These are phyloP conservation scores for Resseliella maxima DNA, from an alignment of 2,888 invertebrate species.

Conservation along the genomic window DNA sequence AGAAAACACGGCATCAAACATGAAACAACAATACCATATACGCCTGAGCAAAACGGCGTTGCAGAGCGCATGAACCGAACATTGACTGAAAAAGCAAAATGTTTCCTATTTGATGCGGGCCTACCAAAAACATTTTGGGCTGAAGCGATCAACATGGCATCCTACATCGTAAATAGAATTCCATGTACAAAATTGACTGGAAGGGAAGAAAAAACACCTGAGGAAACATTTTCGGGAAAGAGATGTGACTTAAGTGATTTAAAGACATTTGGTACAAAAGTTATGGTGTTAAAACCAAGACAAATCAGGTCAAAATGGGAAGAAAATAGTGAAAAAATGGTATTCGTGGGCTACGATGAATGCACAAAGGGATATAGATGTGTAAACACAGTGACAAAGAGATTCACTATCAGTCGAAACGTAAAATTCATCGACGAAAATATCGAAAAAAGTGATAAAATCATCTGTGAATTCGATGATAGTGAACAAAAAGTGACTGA, in stretches of 20 bases:
- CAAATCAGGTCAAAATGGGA: neutral
- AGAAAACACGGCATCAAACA: slow-evolving; percentile 61
- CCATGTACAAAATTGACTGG: neutral
- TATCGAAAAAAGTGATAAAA: neutral
- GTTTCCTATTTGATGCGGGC: slow-evolving; percentile 61
- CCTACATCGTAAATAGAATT: slow-evolving; percentile 57
- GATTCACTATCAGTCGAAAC: slow-evolving; percentile 56
- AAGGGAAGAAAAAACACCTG: slow-evolving; percentile 61
- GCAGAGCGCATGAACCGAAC: slow-evolving; percentile 62
- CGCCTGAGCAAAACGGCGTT: slow-evolving; percentile 63
- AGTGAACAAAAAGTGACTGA: neutral
- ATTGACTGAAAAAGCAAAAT: slow-evolving; percentile 61
- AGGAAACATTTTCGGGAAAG: slow-evolving; percentile 63
- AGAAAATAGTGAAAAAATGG: neutral
- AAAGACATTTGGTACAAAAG: slow-evolving; percentile 64
- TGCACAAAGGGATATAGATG: neutral
- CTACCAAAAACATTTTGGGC: slow-evolving; percentile 62
- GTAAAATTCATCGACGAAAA: slow-evolving; percentile 40
- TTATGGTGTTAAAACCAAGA: slow-evolving; percentile 63
- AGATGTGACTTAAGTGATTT: slow-evolving; percentile 63
- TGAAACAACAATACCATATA: slow-evolving; percentile 62
- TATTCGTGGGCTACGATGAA: slow-evolving; percentile 10
- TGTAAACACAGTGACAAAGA: slow-evolving; percentile 29
- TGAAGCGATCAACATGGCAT: slow-evolving; percentile 61
- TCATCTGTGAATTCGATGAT: too few relatives aligned